phyloP scores from a whole-genome alignment of 1,140 invertebrate species.

The Zaprionus davidi region DNA sequence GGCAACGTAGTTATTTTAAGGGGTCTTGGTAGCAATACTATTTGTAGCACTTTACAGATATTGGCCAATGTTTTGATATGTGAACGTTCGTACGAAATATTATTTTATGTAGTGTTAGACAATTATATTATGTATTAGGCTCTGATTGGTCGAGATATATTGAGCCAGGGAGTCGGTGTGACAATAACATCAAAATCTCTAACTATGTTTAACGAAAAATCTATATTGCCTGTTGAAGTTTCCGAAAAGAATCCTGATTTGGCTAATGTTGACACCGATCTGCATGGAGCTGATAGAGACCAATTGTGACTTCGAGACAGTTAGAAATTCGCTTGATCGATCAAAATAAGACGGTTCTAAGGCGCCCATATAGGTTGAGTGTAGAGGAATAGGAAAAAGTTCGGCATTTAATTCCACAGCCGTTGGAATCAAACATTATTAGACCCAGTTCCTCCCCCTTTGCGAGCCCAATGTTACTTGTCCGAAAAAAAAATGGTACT shows the following conservation, averaged over 20 bases:
- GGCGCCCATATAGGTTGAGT: no score
- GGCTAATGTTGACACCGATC: not conserved
- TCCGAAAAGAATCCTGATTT: not conserved
- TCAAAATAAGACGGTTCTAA: no score
- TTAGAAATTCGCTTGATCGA: not conserved
- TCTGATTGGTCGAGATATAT: slow-evolving; percentile 32
- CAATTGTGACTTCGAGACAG: not conserved
- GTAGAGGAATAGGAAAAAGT: no score
- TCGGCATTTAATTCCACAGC: not conserved
- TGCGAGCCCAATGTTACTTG: no score
- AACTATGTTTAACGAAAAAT: slow-evolving; percentile 2
- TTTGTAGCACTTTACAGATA: slow-evolving; percentile 31
- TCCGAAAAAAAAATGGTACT: not conserved
- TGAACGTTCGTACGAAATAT: slow-evolving; percentile 11
- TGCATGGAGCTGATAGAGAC: not conserved
- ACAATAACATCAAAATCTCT: slow-evolving; percentile 11
- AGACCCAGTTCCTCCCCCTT: no score
- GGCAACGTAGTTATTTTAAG: not conserved
- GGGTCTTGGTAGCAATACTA: slow-evolving; percentile 20
- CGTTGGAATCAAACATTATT: no score
- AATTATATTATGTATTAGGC: slow-evolving; percentile 18
- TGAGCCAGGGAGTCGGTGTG: slow-evolving; percentile 14
- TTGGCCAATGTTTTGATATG: slow-evolving; percentile 28
- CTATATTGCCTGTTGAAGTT: no score
- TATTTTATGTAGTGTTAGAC: slow-evolving; percentile 23